These are phyloP conservation scores for Drosophila arizonae DNA, from an alignment of 1,140 invertebrate species.

Conservation along the genomic window DNA sequence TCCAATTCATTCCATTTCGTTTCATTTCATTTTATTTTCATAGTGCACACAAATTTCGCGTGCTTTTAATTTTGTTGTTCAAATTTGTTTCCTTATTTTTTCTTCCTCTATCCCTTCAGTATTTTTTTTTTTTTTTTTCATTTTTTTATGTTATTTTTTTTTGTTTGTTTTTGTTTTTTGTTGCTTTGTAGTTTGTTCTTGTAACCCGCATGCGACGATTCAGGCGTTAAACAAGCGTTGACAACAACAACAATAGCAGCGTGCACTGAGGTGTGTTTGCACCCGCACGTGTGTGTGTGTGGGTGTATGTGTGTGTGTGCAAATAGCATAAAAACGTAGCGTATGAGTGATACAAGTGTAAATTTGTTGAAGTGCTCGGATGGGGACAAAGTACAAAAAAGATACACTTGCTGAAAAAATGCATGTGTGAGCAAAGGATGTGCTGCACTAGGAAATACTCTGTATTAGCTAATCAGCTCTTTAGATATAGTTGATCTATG, in stretches of 20 bases:
- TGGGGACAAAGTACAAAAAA: slow-evolving; percentile 41
- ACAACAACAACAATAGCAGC: slow-evolving; percentile 27
- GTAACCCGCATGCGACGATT: slow-evolving; percentile 45
- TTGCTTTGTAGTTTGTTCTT: slow-evolving; percentile 13
- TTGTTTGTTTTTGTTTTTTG: slow-evolving; percentile 6
- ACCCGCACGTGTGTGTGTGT: slow-evolving; percentile 6
- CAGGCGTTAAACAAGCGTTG: slow-evolving; percentile 52
- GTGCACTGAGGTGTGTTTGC: slow-evolving; percentile 14
- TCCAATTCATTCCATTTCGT: not conserved
- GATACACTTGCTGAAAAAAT: not conserved
- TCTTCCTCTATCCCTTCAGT: not conserved
- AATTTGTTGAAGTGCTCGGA: slow-evolving; percentile 70
- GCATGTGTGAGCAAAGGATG: slow-evolving; percentile 1
- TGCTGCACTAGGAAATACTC: not conserved
- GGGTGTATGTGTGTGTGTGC: slow-evolving; percentile 38
- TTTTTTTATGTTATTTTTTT: not conserved
- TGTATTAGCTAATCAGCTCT: not conserved
- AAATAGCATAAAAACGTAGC: slow-evolving; percentile 61
- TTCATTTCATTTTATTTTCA: slow-evolving; percentile 25
- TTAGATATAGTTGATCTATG: not conserved
- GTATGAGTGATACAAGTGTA: slow-evolving; percentile 78
- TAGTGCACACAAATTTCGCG: slow-evolving; percentile 39
- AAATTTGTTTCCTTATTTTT: slow-evolving; percentile 37
- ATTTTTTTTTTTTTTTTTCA: slow-evolving; percentile 4
- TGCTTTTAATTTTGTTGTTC: slow-evolving; percentile 53